phyloP scores from a whole-genome alignment of 1,140 invertebrate species.

The Saccostrea cuccullata region DNA sequence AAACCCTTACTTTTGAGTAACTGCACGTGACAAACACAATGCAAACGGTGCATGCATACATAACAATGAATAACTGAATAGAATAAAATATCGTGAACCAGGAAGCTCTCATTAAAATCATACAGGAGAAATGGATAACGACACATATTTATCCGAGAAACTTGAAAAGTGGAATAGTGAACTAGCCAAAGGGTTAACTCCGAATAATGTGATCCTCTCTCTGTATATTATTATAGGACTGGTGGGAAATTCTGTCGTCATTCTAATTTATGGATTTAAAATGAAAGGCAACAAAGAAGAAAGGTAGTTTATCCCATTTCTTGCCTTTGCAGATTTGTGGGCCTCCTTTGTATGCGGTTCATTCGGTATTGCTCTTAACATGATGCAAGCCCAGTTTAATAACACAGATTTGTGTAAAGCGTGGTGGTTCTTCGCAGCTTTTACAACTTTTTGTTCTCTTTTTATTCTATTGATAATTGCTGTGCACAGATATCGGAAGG shows the following conservation, averaged over 20 bases:
- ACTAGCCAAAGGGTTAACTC: slow-evolving; percentile 6
- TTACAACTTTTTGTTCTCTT: slow-evolving; percentile 41
- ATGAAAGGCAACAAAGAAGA: slow-evolving; percentile 35
- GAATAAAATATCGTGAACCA: not conserved
- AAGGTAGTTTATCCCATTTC: slow-evolving; percentile 48
- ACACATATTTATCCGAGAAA: not conserved
- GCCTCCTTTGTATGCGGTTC: slow-evolving; percentile 35
- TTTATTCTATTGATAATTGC: slow-evolving; percentile 41
- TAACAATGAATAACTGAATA: not conserved
- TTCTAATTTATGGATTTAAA: slow-evolving; percentile 39
- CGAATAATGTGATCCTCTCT: slow-evolving; percentile 33
- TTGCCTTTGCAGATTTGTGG: slow-evolving; percentile 22
- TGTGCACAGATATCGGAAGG: slow-evolving; percentile 41
- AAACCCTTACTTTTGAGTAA: not conserved
- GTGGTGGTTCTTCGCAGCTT: slow-evolving; percentile 26
- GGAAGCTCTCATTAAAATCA: not conserved
- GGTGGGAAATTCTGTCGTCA: slow-evolving; percentile 30
- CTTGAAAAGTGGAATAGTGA: slow-evolving; percentile 30
- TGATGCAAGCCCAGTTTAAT: slow-evolving; percentile 39
- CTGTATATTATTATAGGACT: slow-evolving; percentile 37
- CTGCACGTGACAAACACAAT: not conserved
- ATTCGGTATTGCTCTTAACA: slow-evolving; percentile 37
- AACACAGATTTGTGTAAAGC: slow-evolving; percentile 42
- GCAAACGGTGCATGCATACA: not conserved
- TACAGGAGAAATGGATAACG: not conserved